Base-by-base conservation (phyloP, 2,797 vertebrate species). In the Sebastes cheni region DNA sequence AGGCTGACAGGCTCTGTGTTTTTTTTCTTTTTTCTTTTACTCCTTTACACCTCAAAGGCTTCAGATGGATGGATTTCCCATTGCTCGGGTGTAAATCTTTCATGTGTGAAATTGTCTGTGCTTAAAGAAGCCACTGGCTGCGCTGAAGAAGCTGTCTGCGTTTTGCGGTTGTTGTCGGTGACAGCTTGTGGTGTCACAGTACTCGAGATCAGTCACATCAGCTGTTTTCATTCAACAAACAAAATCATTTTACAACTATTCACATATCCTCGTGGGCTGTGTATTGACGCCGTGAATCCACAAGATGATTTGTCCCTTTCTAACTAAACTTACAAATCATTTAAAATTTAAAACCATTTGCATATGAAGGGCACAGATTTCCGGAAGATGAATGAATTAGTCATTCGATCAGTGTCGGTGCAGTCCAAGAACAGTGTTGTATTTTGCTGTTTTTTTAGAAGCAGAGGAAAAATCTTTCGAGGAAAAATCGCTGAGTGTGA, bases 31-130 rank as follows among this genome's bases (percentile, higher is more conserved):
- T 16, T 42, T 42, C 39, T 78, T 71, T 60, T 62, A 80, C 73
- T 69, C 55, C 76, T 85, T 74, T 83, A 73, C 79, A 82, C 77
- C 91, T 87, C 79, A 74, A 61, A 90, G 81, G 86, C 85, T 78
- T 83, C 86, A 88, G 89, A 90, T 88, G 88, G 85, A 91, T 80
- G 81, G 86, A 85, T 91, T 82, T 82, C 80, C 68, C 71, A 27
- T 86, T 61, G 83, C 86, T 84, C 2, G 56, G 77, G 30, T 83
- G 81, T 87, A 88, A 92, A 92, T 92, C 89, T 89, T 81, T 87
- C 90, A 89, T 88, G 91, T 89, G 89, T 89, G 89, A 92, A 91
- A 93, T 93, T 91, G 90, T 88, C 82, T 91, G 88, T 77, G 86
- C 86, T 91, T 91, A 88, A 92, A 89, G 81, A 83, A 88, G 88